These are phyloP conservation scores for Cherax destructor DNA, from an alignment of 1,140 invertebrate species.

Conservation along the genomic window DNA sequence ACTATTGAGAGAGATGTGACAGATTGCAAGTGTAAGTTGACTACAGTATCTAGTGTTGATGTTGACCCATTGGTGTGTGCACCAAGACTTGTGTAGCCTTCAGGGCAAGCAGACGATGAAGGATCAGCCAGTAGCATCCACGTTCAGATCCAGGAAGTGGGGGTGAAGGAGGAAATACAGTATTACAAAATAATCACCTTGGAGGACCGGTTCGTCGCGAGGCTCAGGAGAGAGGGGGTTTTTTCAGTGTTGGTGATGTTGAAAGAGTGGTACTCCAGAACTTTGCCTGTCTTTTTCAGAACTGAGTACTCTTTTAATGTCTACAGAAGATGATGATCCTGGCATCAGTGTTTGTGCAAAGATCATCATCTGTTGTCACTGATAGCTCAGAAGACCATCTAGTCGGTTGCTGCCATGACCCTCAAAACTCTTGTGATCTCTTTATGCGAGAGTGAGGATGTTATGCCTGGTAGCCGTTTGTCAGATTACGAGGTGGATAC, in stretches of 20 bases:
- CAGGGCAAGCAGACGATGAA: neutral
- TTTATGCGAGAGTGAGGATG: conserved; percentile 75
- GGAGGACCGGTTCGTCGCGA: conserved; percentile 76
- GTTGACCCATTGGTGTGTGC: conserved; percentile 48
- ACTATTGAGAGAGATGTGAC: conserved; percentile 32
- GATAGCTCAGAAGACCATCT: conserved; percentile 89
- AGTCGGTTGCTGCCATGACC: conserved; percentile 78
- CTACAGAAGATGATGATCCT: conserved; percentile 77
- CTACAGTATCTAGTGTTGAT: neutral
- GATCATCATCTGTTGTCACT: conserved; percentile 89
- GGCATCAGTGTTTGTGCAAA: conserved; percentile 77
- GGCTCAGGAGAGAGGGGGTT: conserved; percentile 93
- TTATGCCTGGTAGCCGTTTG: conserved; percentile 63
- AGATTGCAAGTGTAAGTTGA: conserved; percentile 52
- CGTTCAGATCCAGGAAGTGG: conserved; percentile 47
- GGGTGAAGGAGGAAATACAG: conserved; percentile 17
- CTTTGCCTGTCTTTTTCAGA: conserved; percentile 72
- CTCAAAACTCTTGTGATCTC: conserved; percentile 58
- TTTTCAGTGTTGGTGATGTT: conserved; percentile 89
- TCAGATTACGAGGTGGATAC: conserved; percentile 63
- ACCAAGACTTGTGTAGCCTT: conserved; percentile 18
- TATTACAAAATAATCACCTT: conserved; percentile 75
- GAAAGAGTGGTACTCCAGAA: conserved; percentile 77
- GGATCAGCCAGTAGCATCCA: conserved; percentile 33
- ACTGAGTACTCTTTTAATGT: conserved; percentile 76